Evolutionary conservation across 2,888 invertebrate genomes (phyloP).

Genomic region (Saturnia pavonia): DNA sequence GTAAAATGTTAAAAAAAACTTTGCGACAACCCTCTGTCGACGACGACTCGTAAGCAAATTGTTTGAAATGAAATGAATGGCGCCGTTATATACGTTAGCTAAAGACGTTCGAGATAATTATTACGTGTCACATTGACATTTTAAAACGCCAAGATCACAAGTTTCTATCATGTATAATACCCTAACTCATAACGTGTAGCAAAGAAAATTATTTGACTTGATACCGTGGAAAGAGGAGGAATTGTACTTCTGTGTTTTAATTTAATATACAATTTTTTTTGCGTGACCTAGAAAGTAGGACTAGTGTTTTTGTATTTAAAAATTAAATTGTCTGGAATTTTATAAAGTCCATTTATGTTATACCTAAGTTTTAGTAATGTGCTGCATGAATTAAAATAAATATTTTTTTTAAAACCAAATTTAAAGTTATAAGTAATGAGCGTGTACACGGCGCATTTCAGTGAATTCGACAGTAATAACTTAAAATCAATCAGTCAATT

Average conservation of each 20-base stretch:
- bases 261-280: too few relatives aligned
- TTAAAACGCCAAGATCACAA: conserved; percentile 5
- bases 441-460: conserved; percentile 6
- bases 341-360: background rate
- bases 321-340: background rate
- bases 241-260: background rate
- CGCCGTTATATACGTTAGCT: conserved; percentile 17
- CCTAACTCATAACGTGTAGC: background rate
- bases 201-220: background rate
- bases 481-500: conserved; percentile 20
- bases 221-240: background rate
- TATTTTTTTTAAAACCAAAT: too few relatives aligned
- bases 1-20: background rate
- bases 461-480: conserved; percentile 15
- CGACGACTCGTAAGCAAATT: conserved; percentile 19
- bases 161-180: background rate
- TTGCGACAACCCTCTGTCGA: conserved; percentile 19
- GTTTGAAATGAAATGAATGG: conserved; percentile 20
- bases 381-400: too few relatives aligned
- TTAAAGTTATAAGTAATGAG: conserved; percentile 17
- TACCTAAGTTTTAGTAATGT: background rate
- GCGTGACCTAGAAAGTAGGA: background rate
- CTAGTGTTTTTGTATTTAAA: background rate
- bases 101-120: conserved; percentile 21
- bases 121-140: conserved; percentile 21